A percentile compares a stretch with the other conserved stretches of the same genome.
Conservation (phyloP, 2,888 invertebrate species). For the Caradrina kadenii region DNA sequence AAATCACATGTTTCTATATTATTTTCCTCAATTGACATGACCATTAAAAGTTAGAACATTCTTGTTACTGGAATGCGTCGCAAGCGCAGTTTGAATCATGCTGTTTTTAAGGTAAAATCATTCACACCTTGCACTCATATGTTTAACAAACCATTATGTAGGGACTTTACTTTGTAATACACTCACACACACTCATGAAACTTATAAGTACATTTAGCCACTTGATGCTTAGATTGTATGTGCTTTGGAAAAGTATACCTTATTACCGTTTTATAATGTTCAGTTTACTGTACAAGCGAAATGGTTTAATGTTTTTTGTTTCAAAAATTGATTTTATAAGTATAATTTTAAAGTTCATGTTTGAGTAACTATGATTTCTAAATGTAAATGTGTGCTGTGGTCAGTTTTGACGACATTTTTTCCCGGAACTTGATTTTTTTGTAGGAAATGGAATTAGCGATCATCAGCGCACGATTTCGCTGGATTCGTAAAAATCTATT, state of each 20-base stretch:
- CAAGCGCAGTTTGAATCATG: conserved; percentile 6
- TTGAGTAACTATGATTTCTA: not conserved
- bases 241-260: not conserved
- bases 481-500: not conserved
- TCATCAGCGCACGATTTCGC: not conserved
- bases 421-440: not conserved
- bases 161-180: conserved; percentile 34
- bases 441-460: not conserved
- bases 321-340: not conserved
- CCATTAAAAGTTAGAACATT: not conserved
- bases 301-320: not conserved
- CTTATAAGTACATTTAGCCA: conserved; percentile 20
- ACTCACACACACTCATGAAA: conserved; percentile 19
- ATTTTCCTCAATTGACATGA: conserved; percentile 21
- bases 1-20: not conserved
- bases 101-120: conserved; percentile 6
- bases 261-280: not conserved
- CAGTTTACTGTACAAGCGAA: not conserved
- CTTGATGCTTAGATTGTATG: not conserved
- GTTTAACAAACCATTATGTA: not conserved
- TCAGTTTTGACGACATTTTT: not conserved
- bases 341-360: not conserved
- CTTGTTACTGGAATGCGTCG: not conserved
- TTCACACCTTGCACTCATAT: not conserved
- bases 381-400: too few species aligned